phyloP scores from a whole-genome alignment of 1,140 invertebrate species.

The Dendroctonus valens region DNA sequence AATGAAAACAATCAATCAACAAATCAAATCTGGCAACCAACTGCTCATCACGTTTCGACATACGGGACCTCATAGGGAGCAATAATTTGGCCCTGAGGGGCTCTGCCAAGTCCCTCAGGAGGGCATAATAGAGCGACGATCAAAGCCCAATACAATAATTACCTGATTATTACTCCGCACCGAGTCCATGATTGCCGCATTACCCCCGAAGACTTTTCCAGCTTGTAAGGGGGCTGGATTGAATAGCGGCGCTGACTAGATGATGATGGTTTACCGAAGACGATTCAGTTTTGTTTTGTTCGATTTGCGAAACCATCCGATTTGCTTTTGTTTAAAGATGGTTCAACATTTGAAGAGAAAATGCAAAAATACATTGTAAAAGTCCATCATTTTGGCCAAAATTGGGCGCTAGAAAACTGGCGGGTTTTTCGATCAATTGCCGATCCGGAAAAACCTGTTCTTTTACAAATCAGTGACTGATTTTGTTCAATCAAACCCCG shows the following conservation, averaged over 20 bases:
- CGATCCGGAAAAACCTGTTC: no score
- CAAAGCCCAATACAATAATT: slow-evolving; percentile 20
- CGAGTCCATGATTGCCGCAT: slow-evolving; percentile 9
- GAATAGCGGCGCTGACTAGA: background rate
- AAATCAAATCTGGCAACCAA: slow-evolving; percentile 11
- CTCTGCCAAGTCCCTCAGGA: background rate
- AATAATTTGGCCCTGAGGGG: slow-evolving; percentile 3
- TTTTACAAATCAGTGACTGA: no score
- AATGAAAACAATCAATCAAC: background rate
- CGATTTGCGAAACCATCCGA: background rate
- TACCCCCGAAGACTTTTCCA: background rate
- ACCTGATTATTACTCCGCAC: slow-evolving; percentile 16
- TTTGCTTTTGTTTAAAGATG: background rate
- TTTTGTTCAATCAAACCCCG: no score
- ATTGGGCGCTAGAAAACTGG: no score
- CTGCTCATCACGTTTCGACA: slow-evolving; percentile 1
- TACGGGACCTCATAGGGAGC: slow-evolving; percentile 7
- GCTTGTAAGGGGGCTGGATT: background rate
- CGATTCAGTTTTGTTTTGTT: background rate
- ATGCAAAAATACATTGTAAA: no score
- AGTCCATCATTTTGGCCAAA: no score
- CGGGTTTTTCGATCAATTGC: no score
- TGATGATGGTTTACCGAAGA: no score
- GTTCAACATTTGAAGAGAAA: no score
- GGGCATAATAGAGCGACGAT: slow-evolving; percentile 11